These are phyloP conservation scores for Rafetus swinhoei DNA, from an alignment of 2,113 vertebrate species.

Conservation along the genomic window DNA sequence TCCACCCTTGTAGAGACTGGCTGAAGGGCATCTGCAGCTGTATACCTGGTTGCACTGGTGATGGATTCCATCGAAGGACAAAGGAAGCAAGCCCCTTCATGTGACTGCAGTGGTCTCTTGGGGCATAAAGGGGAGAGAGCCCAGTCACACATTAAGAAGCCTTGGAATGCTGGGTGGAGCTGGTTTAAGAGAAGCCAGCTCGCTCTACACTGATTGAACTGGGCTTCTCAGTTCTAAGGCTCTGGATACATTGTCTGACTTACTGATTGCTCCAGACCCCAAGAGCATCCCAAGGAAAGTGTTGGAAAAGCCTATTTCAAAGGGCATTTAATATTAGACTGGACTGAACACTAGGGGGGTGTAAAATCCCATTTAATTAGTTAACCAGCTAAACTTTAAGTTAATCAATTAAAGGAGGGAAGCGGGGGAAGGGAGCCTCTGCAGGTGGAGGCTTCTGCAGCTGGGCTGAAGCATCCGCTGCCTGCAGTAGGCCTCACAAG, in stretches of 20 bases:
- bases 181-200: neutral
- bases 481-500: no score
- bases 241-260: neutral
- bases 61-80: neutral
- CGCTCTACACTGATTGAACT: neutral
- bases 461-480: no score
- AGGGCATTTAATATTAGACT: neutral
- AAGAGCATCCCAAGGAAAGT: neutral
- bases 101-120: no score
- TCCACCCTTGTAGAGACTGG: neutral
- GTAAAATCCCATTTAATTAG: no score
- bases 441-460: no score
- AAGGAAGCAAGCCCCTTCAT: neutral
- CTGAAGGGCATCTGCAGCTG: neutral
- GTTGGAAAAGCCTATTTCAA: neutral
- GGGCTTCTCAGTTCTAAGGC: neutral
- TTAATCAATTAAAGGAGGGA: no score
- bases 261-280: neutral
- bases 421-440: no score
- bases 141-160: neutral
- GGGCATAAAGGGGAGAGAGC: neutral
- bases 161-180: neutral
- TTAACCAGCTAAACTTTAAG: no score
- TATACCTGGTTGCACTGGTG: neutral
- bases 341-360: neutral